Conservation (phyloP, 2,797 vertebrate genomes). For the Leptatherina wallacei region DNA sequence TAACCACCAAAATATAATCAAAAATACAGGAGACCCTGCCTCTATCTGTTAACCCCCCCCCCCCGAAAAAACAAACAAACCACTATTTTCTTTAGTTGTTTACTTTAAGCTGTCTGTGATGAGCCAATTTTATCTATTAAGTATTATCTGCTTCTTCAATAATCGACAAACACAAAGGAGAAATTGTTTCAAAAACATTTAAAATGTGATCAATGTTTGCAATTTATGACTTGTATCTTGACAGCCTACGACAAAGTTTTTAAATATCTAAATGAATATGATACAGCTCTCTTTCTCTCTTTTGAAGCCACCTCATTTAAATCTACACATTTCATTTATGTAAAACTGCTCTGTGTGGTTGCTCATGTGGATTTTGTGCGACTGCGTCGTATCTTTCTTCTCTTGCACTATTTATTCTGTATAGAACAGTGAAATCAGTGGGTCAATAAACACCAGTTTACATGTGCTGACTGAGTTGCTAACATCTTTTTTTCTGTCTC, state of each 20-base stretch:
- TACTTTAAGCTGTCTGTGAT: conserved; percentile 14
- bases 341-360: conserved; percentile 47
- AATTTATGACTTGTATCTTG: conserved; percentile 65
- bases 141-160: conserved; percentile 52
- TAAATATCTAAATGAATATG: conserved; percentile 24
- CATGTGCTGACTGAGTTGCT: conserved; percentile 23
- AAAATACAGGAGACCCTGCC: conserved; percentile 17
- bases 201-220: conserved; percentile 49
- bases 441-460: conserved; percentile 77
- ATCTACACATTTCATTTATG: conserved; percentile 31
- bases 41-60: conserved; percentile 16
- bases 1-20: too few species aligned
- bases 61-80: conserved; percentile 2
- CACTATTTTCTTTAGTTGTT: conserved; percentile 1
- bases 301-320: conserved; percentile 32
- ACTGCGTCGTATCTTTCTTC: conserved; percentile 49
- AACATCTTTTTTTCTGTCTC: neutral
- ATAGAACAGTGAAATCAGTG: conserved; percentile 58
- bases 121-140: conserved; percentile 43
- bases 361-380: conserved; percentile 47
- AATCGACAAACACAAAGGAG: conserved; percentile 30
- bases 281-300: conserved; percentile 1
- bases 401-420: conserved; percentile 73
- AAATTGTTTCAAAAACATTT: conserved; percentile 20
- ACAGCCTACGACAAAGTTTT: conserved; percentile 31